Conservation (phyloP, 2,888 invertebrate genomes). For the Callyntrura sp. region DNA sequence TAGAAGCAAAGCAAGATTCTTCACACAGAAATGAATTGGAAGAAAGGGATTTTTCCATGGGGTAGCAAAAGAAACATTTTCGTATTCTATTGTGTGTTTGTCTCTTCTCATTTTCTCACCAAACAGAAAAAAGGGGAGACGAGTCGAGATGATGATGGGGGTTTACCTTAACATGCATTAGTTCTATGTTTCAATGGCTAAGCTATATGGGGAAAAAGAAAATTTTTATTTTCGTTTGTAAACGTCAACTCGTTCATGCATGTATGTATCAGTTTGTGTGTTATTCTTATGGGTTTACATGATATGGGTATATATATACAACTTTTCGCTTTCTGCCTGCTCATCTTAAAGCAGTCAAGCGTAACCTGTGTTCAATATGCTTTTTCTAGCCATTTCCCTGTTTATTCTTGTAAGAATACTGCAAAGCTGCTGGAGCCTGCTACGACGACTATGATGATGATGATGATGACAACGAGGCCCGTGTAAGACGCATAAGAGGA, state of each 20-base stretch:
- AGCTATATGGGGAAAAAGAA: neutral
- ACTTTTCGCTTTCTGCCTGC: neutral
- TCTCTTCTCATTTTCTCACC: constrained; percentile 4
- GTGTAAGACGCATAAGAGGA: constrained; percentile 5
- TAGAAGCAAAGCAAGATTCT: constrained; percentile 23
- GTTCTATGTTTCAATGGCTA: neutral
- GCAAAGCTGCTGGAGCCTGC: too few species aligned
- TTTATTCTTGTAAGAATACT: too few species aligned
- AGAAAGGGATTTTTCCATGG: constrained; percentile 14
- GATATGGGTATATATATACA: too few species aligned
- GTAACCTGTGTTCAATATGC: constrained; percentile 36
- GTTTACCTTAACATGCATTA: constrained; percentile 12
- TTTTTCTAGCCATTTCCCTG: too few species aligned
- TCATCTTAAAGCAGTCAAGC: constrained; percentile 1
- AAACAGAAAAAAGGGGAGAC: neutral
- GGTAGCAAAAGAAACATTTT: neutral
- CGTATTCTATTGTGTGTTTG: neutral
- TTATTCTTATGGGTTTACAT: too few species aligned
- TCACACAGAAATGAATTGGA: constrained; percentile 47
- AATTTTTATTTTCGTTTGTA: constrained; percentile 18
- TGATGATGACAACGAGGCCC: too few species aligned
- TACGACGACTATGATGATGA: too few species aligned
- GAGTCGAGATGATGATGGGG: constrained; percentile 26
- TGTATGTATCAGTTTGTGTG: neutral
- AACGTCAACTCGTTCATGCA: constrained; percentile 5